Evolutionary conservation across 1,140 invertebrate genomes (phyloP), one percentile per base, ranked within the genome.

Genomic region (Pseudomyrmex gracilis): DNA sequence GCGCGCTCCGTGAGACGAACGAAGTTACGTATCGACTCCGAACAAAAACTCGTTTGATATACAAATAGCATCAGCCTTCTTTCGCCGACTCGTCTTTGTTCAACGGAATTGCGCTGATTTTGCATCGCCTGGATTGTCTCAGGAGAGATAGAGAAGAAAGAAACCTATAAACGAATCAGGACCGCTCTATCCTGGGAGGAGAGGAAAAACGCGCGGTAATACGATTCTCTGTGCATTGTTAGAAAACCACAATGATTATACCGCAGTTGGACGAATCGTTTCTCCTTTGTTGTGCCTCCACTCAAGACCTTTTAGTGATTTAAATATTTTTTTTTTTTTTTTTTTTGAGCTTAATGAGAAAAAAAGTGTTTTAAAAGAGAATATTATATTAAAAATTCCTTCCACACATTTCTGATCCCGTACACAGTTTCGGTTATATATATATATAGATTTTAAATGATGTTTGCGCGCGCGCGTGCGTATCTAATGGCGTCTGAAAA

Each of bases 41-140:
- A 61, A 84, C 83, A 73, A 84, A 73, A 84, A 77, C 76, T 80
- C 76, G 66, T 86, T 86, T 61, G 55, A 64, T 82, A 74, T 82
- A 73, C 80, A 73, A 82, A 80, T 80, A 80, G 66, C 76, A 80
- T 80, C 76, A 70, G 76, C 53, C 64, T 80, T 80, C 76, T 80
- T 76, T 71, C 53, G 43, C 66, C 76, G 53, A 49, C 53, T 70
- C 20, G 76, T 80, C 66, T 80, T 80, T 80, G 76, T 80, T 80
- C 76, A 60, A 80, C 43, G 67, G 43, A 22, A 80, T 80, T 71
- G 53, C 22, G n/a, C 76, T 80, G 76, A 80, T 80, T 80, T 71
- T 80, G 76, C 76, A 80, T 80, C 66, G 51, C 43, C 66, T 22
- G 76, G 66, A 80, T 71, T 71, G 76, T 71, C 66, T 47, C 76